A percentile compares a stretch with the other conserved stretches of the same genome.
These are phyloP conservation scores for Pollenia angustigena DNA, from an alignment of 2,888 invertebrate species.

Conservation along the genomic window DNA sequence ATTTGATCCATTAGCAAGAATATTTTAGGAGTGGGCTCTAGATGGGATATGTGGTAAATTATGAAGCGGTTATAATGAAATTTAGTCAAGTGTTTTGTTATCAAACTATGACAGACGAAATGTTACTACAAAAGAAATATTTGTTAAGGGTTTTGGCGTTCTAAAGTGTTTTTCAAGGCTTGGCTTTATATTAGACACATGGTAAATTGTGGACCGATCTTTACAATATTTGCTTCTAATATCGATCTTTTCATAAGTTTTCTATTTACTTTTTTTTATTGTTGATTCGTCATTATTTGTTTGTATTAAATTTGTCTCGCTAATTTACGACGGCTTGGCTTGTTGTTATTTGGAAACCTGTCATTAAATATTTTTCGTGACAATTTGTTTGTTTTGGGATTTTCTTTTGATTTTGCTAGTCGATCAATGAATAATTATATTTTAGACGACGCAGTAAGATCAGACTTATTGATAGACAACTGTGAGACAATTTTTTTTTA, in stretches of 20 bases:
- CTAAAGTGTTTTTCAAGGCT: no score
- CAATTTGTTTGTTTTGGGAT: slow-evolving; percentile 5
- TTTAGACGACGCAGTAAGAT: slow-evolving; percentile 24
- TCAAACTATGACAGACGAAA: no score
- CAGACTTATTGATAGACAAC: slow-evolving; percentile 64
- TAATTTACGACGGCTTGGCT: not conserved
- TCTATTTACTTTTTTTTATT: not conserved
- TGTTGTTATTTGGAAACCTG: not conserved
- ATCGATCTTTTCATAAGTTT: not conserved
- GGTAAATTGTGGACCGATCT: no score
- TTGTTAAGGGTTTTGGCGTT: no score
- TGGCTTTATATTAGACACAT: no score
- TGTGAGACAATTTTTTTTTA: slow-evolving; percentile 40
- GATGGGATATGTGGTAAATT: no score
- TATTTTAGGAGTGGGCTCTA: no score
- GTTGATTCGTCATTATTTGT: not conserved
- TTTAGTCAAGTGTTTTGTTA: no score
- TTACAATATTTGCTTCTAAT: not conserved
- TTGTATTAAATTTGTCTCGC: not conserved
- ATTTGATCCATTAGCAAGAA: no score
- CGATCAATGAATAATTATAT: slow-evolving; percentile 46
- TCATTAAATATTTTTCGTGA: not conserved
- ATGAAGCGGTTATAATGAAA: no score
- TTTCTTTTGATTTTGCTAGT: slow-evolving; percentile 23
- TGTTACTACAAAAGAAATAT: no score